A percentile compares a stretch with the other conserved stretches of the same genome.
Conservation (phyloP, 2,113 vertebrate genomes). For the Ictalurus furcatus region DNA sequence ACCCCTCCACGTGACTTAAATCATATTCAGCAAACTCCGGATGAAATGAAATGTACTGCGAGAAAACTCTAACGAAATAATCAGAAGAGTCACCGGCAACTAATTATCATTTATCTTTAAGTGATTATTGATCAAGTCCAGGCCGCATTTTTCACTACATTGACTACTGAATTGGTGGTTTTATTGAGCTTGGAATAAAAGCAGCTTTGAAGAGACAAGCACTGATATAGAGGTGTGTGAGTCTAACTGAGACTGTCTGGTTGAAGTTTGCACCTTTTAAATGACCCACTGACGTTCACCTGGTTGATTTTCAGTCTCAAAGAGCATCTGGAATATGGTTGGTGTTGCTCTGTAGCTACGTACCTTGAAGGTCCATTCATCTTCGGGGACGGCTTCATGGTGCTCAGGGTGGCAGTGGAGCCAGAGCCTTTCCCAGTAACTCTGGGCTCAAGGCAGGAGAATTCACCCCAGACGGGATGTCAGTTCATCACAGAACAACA, state of each 20-base stretch:
- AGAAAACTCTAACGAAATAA: neutral
- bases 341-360: neutral
- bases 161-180: slow-evolving; percentile 5
- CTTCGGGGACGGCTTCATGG: neutral
- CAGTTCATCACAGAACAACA: neutral
- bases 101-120: neutral
- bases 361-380: neutral
- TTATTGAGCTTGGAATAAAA: neutral
- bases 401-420: neutral
- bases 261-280: neutral
- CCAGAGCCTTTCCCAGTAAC: neutral
- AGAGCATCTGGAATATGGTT: neutral
- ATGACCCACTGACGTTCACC: neutral
- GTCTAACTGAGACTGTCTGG: neutral
- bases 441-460: neutral
- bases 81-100: slow-evolving; percentile 1
- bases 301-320: neutral
- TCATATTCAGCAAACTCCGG: neutral
- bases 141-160: neutral
- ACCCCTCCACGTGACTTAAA: neutral
- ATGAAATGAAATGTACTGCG: neutral
- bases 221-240: neutral
- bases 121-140: neutral
- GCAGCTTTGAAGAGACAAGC: neutral
- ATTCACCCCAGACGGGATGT: neutral